Evolutionary conservation across 2,797 vertebrate genomes (phyloP).

Genomic region (Catharus ustulatus): DNA sequence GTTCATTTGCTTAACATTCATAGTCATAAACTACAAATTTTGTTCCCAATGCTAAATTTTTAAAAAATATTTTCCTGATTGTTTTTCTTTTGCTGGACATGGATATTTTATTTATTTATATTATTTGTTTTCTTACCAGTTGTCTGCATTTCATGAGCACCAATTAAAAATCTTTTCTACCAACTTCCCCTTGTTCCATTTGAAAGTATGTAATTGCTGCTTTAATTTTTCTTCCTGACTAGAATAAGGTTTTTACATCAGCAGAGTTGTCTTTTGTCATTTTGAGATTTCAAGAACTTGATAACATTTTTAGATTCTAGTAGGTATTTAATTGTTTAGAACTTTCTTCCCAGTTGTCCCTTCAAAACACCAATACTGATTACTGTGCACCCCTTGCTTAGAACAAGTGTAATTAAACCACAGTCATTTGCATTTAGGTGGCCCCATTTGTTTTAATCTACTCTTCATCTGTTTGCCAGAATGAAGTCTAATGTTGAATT

Average conservation of each 20-base stretch:
- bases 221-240: conserved; percentile 55
- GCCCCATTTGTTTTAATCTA: background rate
- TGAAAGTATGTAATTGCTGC: conserved; percentile 63
- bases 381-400: background rate
- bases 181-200: conserved; percentile 64
- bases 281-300: conserved; percentile 2
- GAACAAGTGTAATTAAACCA: background rate
- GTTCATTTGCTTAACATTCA: conserved; percentile 37
- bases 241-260: conserved; percentile 49
- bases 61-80: conserved; percentile 40
- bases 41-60: conserved; percentile 37
- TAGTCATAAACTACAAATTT: conserved; percentile 28
- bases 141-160: conserved; percentile 67
- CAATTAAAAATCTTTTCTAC: conserved; percentile 65
- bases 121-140: conserved; percentile 69
- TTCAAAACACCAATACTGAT: background rate
- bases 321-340: background rate
- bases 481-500: background rate
- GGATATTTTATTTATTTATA: conserved; percentile 65
- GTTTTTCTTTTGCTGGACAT: conserved; percentile 61
- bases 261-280: background rate
- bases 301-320: background rate
- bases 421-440: background rate
- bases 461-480: background rate
- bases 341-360: background rate